Base-by-base conservation (phyloP, 2,113 vertebrate genomes). In the Phrynosoma platyrhinos region DNA sequence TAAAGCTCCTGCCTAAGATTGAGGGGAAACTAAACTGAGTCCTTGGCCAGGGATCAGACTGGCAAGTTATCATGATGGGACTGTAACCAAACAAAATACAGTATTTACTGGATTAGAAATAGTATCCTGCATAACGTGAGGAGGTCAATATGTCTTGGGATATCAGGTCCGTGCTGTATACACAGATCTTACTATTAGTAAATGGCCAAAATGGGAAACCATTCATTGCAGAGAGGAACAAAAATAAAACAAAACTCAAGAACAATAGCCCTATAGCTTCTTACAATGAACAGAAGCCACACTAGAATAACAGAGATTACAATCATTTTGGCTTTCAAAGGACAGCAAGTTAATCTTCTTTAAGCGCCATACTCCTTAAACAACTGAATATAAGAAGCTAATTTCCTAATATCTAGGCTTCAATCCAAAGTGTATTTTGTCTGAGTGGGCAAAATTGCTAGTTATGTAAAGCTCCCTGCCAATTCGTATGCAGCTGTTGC, bases 11-110 rank as follows among this genome's bases (percentile, higher is more conserved):
- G 72, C 42, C 80, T 83, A 83, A 83, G n/a, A 88, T 83, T 74
- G 68, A 18, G 80, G 80, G 9, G 42, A 77, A 83, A 55, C 72
- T 69, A 77, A 80, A 77, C 58, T 47, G 20, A 83, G 62, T 68
- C 72, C 27, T 83, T 78, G 81, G 81, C 62, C 76, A 64, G 71
- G 27, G 42, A 76, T 82, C 79, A 76, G 80, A 76, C 55, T 88
- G 81, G 80, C 42, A 69, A 69, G 30, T 83, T 69, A 88, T 83
- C 87, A 78, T 69, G 58, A 83, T 88, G 87, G 86, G 86, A 82
- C 72, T 53, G 55, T 74, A 82, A 76, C 86, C 86, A 88, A 83
- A 82, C 20, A 52, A 76, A 88, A 82, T 88, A 52, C 40, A 27
- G 69, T 76, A 76, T 83, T 76, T 83, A 66, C 40, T 77, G 80